phyloP scores from a whole-genome alignment of 2,113 vertebrate species.

The Fregata magnificens region DNA sequence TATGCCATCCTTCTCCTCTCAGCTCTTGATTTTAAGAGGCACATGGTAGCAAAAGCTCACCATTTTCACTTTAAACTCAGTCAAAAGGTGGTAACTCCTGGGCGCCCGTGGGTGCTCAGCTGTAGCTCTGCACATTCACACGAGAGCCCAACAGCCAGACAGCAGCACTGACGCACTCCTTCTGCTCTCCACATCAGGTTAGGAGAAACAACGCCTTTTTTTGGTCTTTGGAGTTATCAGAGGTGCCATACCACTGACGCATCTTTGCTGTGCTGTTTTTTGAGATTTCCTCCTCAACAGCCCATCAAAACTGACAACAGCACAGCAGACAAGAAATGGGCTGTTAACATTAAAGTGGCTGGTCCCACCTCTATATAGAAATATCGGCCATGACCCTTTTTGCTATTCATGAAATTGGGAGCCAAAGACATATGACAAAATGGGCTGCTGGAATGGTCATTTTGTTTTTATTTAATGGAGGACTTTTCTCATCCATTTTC shows the following conservation, averaged over 20 bases:
- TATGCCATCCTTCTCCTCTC: not conserved
- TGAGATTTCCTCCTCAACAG: not conserved
- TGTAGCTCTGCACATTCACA: not conserved
- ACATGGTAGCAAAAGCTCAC: not conserved
- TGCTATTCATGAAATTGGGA: not conserved
- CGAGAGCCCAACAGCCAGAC: accelerated
- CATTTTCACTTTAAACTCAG: not conserved
- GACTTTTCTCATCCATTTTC: not conserved
- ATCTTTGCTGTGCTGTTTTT: not conserved
- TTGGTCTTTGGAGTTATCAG: not conserved
- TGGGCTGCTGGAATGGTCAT: not conserved
- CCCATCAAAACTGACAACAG: not conserved
- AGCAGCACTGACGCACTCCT: not conserved
- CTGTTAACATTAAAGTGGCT: not conserved
- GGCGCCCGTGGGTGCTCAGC: not conserved
- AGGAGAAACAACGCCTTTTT: not conserved
- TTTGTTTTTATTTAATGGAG: slow-evolving; percentile 7
- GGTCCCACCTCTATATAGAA: not conserved
- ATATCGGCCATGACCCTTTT: not conserved
- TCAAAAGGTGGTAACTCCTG: not conserved
- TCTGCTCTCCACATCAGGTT: not conserved
- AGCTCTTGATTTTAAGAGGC: not conserved
- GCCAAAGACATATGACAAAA: not conserved
- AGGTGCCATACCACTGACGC: not conserved
- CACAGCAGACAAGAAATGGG: not conserved